Evolutionary conservation across 2,888 invertebrate genomes (phyloP).

Genomic region (Clepsis dumicolana): DNA sequence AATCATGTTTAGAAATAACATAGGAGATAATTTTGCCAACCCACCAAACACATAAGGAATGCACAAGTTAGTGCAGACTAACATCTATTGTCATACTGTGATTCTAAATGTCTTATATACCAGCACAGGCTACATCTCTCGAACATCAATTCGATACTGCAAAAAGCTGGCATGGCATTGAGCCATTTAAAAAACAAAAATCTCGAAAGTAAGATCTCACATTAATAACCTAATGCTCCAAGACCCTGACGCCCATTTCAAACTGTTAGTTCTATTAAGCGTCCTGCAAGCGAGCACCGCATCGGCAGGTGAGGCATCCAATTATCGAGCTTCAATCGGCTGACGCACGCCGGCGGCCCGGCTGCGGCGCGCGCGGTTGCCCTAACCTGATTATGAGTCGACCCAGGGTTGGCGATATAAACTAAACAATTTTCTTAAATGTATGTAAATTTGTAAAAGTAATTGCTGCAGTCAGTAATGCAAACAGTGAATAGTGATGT

Average conservation of each 20-base stretch:
- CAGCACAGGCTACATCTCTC: background rate
- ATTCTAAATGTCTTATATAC: too few relatives aligned
- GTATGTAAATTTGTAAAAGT: too few relatives aligned
- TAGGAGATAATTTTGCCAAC: too few relatives aligned
- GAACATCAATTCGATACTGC: background rate
- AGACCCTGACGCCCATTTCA: constrained; percentile 3
- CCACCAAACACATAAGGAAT: too few relatives aligned
- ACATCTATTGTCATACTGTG: too few relatives aligned
- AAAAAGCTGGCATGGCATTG: background rate
- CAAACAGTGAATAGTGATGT: too few relatives aligned
- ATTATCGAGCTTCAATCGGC: constrained; percentile 77
- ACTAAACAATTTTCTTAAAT: too few relatives aligned
- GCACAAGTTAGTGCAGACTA: background rate
- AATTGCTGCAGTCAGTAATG: too few relatives aligned
- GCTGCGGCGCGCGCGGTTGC: constrained; percentile 68
- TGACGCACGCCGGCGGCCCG: constrained; percentile 54
- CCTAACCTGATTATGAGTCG: constrained; percentile 76
- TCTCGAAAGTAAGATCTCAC: too few relatives aligned
- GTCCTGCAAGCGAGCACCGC: constrained; percentile 42
- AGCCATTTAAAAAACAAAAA: background rate
- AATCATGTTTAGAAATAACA: too few relatives aligned
- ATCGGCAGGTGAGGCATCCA: constrained; percentile 72
- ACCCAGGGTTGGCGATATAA: constrained; percentile 45
- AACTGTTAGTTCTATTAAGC: constrained; percentile 18
- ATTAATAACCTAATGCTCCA: too few relatives aligned